phyloP scores from a whole-genome alignment of 2,113 vertebrate genomes.

The Pheucticus melanocephalus region DNA sequence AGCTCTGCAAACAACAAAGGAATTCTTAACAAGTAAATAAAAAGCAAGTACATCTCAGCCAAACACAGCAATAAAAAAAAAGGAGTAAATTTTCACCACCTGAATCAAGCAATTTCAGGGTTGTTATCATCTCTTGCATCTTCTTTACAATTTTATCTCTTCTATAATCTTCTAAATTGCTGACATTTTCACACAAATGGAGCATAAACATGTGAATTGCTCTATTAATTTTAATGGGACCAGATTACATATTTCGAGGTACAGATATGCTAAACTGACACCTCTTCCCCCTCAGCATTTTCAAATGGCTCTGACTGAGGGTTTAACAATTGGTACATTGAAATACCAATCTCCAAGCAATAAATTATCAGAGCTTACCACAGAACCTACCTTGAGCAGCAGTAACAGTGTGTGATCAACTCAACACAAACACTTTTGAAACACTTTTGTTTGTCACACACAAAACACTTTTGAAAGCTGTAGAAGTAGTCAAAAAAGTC shows the following conservation, averaged over 20 bases:
- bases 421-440: not conserved
- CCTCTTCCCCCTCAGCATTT: not conserved
- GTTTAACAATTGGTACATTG: not conserved
- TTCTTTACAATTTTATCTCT: not conserved
- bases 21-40: not conserved
- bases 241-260: not conserved
- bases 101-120: not conserved
- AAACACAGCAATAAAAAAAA: not conserved
- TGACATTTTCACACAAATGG: not conserved
- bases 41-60: accelerated
- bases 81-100: not conserved
- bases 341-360: not conserved
- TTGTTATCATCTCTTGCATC: not conserved
- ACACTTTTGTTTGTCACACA: not conserved
- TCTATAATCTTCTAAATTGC: not conserved
- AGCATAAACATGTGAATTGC: not conserved
- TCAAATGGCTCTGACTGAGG: not conserved
- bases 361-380: not conserved
- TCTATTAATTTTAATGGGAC: conserved; percentile 10
- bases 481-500: not conserved
- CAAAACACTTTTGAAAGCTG: not conserved
- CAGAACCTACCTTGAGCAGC: not conserved
- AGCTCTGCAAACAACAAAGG: not conserved
- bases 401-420: not conserved
- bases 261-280: not conserved